Conservation (phyloP, 2,113 vertebrate species). For the Trematocara marginatum region DNA sequence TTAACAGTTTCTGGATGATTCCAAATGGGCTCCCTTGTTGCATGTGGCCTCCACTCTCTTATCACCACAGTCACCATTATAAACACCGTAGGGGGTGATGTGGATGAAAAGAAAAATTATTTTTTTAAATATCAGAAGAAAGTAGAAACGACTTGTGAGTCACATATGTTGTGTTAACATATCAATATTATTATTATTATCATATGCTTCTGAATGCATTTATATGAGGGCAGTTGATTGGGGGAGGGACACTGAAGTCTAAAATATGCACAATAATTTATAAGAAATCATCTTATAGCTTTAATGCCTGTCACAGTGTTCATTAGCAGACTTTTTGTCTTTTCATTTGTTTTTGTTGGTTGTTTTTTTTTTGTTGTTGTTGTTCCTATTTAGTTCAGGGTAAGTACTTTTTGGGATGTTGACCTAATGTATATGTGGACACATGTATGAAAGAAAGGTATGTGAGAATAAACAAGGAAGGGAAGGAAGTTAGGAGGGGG, state of each 20-base stretch:
- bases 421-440: not conserved
- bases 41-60: not conserved
- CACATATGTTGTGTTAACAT: not conserved
- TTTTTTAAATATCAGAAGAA: not conserved
- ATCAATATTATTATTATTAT: not conserved
- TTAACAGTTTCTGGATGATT: not conserved
- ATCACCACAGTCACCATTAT: not conserved
- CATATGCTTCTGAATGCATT: not conserved
- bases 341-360: not conserved
- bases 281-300: not conserved
- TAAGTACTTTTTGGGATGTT: not conserved
- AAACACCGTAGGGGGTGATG: not conserved
- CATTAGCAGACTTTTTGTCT: not conserved
- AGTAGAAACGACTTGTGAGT: not conserved
- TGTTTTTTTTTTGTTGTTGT: not conserved
- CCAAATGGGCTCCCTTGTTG: not conserved
- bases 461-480: not conserved
- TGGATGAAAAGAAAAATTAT: not conserved
- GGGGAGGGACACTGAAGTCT: rapidly evolving
- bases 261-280: not conserved
- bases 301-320: not conserved
- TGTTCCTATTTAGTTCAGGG: not conserved
- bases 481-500: conserved; percentile 19
- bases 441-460: not conserved
- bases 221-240: not conserved